Evolutionary conservation across 2,113 vertebrate species (phyloP).

Genomic region (Lamprologus lemairii): DNA sequence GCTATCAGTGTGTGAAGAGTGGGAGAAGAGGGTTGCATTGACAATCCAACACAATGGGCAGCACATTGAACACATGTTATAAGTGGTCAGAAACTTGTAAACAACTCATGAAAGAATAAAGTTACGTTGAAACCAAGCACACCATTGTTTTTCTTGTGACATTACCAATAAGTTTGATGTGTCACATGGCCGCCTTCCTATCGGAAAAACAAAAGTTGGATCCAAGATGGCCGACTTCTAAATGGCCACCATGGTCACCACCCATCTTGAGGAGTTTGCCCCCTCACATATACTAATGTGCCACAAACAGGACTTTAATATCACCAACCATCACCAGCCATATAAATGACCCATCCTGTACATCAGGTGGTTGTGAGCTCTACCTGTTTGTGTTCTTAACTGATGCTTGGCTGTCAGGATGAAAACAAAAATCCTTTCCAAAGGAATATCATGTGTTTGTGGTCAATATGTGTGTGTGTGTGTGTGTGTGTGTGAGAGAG

Average conservation of each 20-base stretch:
- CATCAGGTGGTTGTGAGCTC: background rate
- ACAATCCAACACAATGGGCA: too few relatives aligned
- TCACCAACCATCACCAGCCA: background rate
- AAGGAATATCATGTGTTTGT: background rate
- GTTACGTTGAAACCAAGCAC: background rate
- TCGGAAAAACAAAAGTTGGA: background rate
- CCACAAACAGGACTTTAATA: background rate
- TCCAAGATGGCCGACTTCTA: background rate
- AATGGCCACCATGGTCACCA: background rate
- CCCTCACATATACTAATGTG: background rate
- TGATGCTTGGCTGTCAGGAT: background rate
- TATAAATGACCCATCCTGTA: background rate
- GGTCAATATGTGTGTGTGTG: background rate
- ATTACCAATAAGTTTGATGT: background rate
- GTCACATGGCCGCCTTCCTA: background rate
- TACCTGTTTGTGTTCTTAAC: background rate
- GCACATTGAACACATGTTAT: too few relatives aligned
- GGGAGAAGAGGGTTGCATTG: too few relatives aligned
- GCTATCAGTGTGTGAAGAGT: too few relatives aligned
- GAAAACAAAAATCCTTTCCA: background rate
- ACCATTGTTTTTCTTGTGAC: background rate
- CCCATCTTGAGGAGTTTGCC: background rate
- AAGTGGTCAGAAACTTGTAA: too few relatives aligned
- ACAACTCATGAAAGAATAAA: background rate
- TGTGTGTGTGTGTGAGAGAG: background rate